phyloP scores from a whole-genome alignment of 2,797 vertebrate genomes.

The Pygocentrus nattereri region DNA sequence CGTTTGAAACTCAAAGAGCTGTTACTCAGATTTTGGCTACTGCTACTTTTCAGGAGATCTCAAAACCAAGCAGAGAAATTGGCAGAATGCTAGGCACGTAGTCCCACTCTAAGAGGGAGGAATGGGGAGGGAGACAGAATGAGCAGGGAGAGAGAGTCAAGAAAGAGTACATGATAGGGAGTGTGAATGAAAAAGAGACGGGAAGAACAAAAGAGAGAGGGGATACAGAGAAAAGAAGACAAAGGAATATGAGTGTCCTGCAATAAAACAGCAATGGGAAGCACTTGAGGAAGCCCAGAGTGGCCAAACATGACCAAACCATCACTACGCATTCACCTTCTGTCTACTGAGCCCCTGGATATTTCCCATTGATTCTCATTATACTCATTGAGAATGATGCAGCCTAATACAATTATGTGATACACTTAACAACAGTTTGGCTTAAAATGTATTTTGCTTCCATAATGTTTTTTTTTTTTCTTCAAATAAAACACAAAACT shows the following conservation, averaged over 20 bases:
- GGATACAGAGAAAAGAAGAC: not conserved
- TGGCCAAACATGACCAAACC: slow-evolving; percentile 1
- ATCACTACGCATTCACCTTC: not conserved
- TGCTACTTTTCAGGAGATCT: slow-evolving; percentile 60
- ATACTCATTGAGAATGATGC: not conserved
- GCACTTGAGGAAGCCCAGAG: not conserved
- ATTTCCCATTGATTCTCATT: slow-evolving; percentile 1
- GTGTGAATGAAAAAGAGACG: not conserved
- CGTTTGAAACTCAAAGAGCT: not conserved
- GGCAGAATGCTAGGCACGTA: slow-evolving; percentile 59
- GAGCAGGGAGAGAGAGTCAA: not conserved
- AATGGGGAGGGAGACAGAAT: not conserved
- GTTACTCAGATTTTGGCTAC: slow-evolving; percentile 38
- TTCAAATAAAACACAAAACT: not conserved
- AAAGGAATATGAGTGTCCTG: slow-evolving; percentile 5
- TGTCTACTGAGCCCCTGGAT: not conserved
- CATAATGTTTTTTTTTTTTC: too few species aligned
- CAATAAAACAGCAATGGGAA: not conserved
- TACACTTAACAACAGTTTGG: too few species aligned
- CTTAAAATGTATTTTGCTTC: too few species aligned
- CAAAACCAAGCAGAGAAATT: slow-evolving; percentile 31
- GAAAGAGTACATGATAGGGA: not conserved
- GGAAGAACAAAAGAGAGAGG: not conserved
- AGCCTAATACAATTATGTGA: slow-evolving; percentile 4
- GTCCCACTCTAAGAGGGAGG: slow-evolving; percentile 39